These are phyloP conservation scores for Macrophya annulata DNA, from an alignment of 2,888 invertebrate species.

Conservation along the genomic window DNA sequence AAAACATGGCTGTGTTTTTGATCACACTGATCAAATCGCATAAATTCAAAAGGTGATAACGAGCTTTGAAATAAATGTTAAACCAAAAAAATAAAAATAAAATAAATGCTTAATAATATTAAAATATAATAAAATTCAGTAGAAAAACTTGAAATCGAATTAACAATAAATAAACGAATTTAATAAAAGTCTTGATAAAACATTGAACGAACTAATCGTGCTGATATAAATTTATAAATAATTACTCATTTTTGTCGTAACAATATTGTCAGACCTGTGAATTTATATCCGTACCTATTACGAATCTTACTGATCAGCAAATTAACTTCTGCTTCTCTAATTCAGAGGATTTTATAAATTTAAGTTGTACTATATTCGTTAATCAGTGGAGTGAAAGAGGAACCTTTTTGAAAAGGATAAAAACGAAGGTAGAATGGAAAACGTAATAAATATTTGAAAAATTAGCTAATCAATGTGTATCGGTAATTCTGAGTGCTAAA, in stretches of 20 bases:
- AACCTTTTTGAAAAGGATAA: neutral
- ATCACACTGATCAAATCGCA: slow-evolving; percentile 45
- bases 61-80: neutral
- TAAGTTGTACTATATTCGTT: neutral
- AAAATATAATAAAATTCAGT: neutral
- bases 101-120: neutral
- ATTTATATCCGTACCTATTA: neutral
- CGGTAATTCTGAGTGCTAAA: slow-evolving; percentile 27
- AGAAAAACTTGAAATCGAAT: neutral
- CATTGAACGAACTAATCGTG: neutral
- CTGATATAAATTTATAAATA: neutral
- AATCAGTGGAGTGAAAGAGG: neutral
- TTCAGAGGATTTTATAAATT: neutral
- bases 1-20: slow-evolving; percentile 34
- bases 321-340: neutral
- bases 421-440: neutral
- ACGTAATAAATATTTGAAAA: slow-evolving; percentile 17
- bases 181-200: too few relatives aligned
- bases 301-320: neutral
- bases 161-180: slow-evolving; percentile 9
- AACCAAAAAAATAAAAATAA: neutral
- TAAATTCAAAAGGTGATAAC: slow-evolving; percentile 50
- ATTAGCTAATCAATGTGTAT: neutral
- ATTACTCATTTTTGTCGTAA: neutral
- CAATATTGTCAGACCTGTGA: neutral